Evolutionary conservation across 2,797 vertebrate genomes (phyloP).

Genomic region (Paguma larvata): DNA sequence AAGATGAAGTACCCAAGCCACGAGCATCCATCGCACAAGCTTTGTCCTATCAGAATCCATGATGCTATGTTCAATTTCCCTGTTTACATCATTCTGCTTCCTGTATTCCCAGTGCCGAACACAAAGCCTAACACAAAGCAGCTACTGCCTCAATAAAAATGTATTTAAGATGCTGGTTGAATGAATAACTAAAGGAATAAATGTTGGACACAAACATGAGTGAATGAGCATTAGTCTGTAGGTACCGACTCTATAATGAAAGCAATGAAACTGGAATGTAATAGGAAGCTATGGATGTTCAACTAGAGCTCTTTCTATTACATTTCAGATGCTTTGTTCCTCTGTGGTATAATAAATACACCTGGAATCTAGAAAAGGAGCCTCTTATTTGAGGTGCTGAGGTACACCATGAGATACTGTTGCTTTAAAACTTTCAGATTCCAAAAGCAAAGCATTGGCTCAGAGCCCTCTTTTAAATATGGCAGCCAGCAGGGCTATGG

Average conservation of each 20-base stretch:
- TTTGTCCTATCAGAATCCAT: background rate
- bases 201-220: background rate
- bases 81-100: too few species aligned
- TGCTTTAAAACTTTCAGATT: background rate
- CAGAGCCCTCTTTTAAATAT: background rate
- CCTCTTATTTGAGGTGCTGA: background rate
- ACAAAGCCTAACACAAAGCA: background rate
- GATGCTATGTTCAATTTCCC: background rate
- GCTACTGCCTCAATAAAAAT: rapidly evolving
- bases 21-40: rapidly evolving
- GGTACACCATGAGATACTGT: background rate
- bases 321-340: too few species aligned
- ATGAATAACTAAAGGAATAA: too few species aligned
- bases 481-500: rapidly evolving
- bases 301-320: background rate
- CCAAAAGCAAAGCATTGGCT: background rate
- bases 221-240: too few species aligned
- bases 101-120: rapidly evolving
- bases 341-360: background rate
- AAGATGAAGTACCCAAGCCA: background rate
- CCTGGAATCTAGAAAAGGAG: background rate
- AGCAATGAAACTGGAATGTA: background rate
- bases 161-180: background rate
- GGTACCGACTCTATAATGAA: background rate
- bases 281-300: background rate